Evolutionary conservation across 37 sponge, comb jelly and placozoan genomes (phyloP).

Genomic region (Geodia barretti): DNA sequence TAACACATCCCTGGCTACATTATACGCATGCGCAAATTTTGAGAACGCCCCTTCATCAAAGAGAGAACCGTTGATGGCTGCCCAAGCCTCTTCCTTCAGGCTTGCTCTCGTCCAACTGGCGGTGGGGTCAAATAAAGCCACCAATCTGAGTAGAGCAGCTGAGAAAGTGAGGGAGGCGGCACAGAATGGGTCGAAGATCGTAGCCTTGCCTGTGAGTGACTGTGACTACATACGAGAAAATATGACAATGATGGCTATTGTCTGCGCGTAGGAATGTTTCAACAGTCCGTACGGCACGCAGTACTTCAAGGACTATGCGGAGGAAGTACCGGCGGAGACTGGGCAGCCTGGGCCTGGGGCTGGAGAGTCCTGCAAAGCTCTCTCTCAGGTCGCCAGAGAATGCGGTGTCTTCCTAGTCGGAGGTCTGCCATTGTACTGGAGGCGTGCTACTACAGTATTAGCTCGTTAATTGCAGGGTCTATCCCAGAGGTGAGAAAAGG

Average conservation of each 20-base stretch:
- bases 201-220: background rate
- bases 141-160: background rate
- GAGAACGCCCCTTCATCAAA: too few species aligned
- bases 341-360: background rate
- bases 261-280: constrained; percentile 71
- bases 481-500: constrained; percentile 55
- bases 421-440: constrained; percentile 10
- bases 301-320: constrained; percentile 75
- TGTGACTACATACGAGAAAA: too few species aligned
- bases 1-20: too few species aligned
- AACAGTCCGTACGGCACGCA: constrained; percentile 81
- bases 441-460: too few species aligned
- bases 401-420: constrained; percentile 64
- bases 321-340: constrained; percentile 55
- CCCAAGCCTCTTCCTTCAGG: background rate
- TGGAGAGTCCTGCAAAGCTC: constrained; percentile 32
- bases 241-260: background rate
- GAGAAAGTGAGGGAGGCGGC: constrained; percentile 2
- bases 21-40: too few species aligned
- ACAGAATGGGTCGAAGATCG: constrained; percentile 13
- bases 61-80: too few species aligned
- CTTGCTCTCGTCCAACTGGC: constrained; percentile 6
- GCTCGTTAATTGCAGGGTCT: background rate
- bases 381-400: constrained; percentile 62
- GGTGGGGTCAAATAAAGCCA: constrained; percentile 8